Base-by-base conservation (phyloP, 2,888 invertebrate genomes). In the Andrena chrysosceles region DNA sequence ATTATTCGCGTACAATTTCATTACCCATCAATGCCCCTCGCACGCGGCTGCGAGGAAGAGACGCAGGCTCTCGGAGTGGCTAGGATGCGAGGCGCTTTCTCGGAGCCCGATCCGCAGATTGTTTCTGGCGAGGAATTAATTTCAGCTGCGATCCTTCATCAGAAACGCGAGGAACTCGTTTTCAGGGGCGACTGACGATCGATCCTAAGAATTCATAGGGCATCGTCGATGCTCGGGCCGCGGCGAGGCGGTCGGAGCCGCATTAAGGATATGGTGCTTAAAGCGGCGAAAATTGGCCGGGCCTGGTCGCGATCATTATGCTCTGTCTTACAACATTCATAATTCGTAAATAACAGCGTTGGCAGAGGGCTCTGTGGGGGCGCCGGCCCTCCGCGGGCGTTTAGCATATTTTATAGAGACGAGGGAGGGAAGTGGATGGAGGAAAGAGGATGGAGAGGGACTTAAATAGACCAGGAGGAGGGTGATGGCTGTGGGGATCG, bases 261-360 rank as follows among this genome's bases (percentile, higher is more conserved):
- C 63, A 68, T 86, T 66, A 80, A 77, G 62, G 81, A 76, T 73
- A 80, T 75, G 72, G 72, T 73, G 72, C 13, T 87, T 67, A 85
- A 75, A 86, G 66, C 79, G 73, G 70, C 70, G 80, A 89, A 89
- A 90, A 89, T 89, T 88, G 84, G 75, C 77, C 70, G 31, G 52
- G 66, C n/a, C 77, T 81, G 72, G 80, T 84, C 77, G 77, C 80
- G 77, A 91, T 92, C 89, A 91, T 92, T 92, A 91, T 91, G 89
- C 90, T 91, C 85, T 86, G 89, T 89, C 91, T 91, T 90, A 87
- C 91, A 93, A 92, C 91, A 91, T 93, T 93, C 91, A 92, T 93
- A 93, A 93, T 93, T 93, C 91, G 92, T 91, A 93, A 93, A 93
- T 93, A 93, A 93, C 91, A 93, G 91, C 91, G 90, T 89, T 81